Evolutionary conservation across 2,113 vertebrate genomes (phyloP), one percentile per base, ranked within the genome.

Genomic region (Ia io): DNA sequence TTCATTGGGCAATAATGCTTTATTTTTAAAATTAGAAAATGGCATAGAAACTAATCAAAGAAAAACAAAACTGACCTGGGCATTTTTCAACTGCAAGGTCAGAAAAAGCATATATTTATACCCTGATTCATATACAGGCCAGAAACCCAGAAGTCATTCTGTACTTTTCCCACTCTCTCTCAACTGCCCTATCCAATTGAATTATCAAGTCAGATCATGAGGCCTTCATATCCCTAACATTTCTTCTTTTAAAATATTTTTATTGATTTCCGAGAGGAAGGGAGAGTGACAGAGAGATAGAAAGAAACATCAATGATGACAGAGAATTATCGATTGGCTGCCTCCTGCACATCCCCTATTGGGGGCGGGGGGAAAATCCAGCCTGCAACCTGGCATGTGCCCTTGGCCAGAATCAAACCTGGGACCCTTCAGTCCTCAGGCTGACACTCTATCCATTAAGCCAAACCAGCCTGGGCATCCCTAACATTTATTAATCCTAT

Each of bases 21-120:
- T 69, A 69, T 61, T 83, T 95, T 88, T 84, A 44, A 74, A 59
- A 61, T 61, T 4, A 59, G 22, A 92, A 92, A 92, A 95, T 47
- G 22, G 9, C 22, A 71, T 5, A 79, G 14, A 92, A 71, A 37
- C 17, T 51, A 78, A 65, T 53, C 9, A 88, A 59, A 63, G 18
- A 78, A 90, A 90, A 63, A 61, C 32, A 83, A 92, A 61, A 83
- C 8, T 53, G 6, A 88, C 37, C 22, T 63, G 23, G 71, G 61
- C 22, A 84, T n/a, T 84, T 93, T 89, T 84, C 37, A 92, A 61
- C 30, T 77, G 44, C 44, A 88, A 71, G 14, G 20, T 88, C n/a
- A 84, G 32, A 47, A 83, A 78, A 95, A 70, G 8, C 70, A 51
- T 73, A 53, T 16, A 67, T 70, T 77, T 95, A 88, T 13, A 84